Conservation (phyloP, 1,140 invertebrate species). For the Drosophila jambulina region DNA sequence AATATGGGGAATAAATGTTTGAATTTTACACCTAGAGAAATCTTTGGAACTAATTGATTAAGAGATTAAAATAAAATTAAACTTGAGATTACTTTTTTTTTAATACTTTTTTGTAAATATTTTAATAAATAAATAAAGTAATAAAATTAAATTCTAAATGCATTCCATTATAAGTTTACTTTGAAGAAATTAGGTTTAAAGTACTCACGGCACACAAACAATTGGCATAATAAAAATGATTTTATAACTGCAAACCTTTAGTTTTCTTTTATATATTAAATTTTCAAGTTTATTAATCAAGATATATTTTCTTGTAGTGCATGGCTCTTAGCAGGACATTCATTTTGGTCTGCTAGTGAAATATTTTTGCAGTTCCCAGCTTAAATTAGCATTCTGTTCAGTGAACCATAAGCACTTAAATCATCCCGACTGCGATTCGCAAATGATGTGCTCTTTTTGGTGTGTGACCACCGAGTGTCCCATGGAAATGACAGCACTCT, state of each 20-base stretch:
- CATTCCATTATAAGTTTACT: too few species aligned
- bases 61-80: background rate
- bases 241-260: background rate
- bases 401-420: conserved; percentile 24
- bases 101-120: background rate
- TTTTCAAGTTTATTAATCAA: background rate
- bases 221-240: background rate
- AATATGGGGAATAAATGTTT: conserved; percentile 6
- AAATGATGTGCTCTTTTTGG: conserved; percentile 19
- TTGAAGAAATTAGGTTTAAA: too few species aligned
- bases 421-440: conserved; percentile 22
- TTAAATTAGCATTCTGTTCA: conserved; percentile 25
- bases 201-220: background rate
- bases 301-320: background rate
- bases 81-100: background rate
- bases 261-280: too few species aligned
- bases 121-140: background rate
- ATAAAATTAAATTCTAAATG: too few species aligned
- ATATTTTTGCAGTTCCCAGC: conserved; percentile 15
- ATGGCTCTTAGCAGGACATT: background rate
- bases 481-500: conserved; percentile 17
- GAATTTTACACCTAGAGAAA: background rate
- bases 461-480: conserved; percentile 20
- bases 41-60: background rate
- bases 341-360: background rate